Percentiles rank a stretch among this genome's conserved stretches.
phyloP scores from a whole-genome alignment of 2,113 vertebrate genomes.

The Bufo bufo region DNA sequence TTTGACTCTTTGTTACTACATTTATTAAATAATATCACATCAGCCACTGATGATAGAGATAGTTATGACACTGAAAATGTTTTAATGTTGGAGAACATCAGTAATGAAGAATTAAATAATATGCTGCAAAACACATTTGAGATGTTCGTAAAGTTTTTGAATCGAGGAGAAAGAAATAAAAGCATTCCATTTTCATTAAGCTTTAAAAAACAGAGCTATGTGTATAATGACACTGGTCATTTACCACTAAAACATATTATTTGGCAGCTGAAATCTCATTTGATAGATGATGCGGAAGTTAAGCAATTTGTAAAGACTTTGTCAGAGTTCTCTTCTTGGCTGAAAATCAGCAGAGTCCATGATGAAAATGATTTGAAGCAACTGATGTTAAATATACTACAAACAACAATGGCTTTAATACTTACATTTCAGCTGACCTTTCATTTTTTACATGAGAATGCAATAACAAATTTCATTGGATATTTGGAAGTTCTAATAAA shows the following conservation, averaged over 20 bases:
- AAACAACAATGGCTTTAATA: not conserved
- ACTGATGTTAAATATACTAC: not conserved
- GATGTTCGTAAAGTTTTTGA: not conserved
- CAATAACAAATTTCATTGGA: not conserved
- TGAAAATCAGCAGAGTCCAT: not conserved
- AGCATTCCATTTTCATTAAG: not conserved
- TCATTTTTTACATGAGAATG: no score
- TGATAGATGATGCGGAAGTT: not conserved
- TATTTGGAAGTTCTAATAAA: not conserved
- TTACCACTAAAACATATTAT: not conserved
- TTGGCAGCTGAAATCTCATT: slow-evolving; percentile 12
- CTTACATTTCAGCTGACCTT: not conserved
- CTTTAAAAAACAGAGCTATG: not conserved
- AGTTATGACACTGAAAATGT: not conserved
- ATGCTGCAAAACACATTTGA: not conserved
- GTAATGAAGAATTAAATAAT: not conserved
- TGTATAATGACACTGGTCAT: not conserved
- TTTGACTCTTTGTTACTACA: not conserved
- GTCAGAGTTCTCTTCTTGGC: not conserved
- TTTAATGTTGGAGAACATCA: not conserved
- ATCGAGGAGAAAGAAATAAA: not conserved
- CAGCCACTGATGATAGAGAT: not conserved
- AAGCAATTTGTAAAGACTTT: not conserved
- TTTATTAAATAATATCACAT: not conserved
- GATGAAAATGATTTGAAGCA: not conserved